Evolutionary conservation across 2,888 invertebrate species (phyloP), one percentile per base, ranked within the genome.

Genomic region (Rhynchonema sp.): DNA sequence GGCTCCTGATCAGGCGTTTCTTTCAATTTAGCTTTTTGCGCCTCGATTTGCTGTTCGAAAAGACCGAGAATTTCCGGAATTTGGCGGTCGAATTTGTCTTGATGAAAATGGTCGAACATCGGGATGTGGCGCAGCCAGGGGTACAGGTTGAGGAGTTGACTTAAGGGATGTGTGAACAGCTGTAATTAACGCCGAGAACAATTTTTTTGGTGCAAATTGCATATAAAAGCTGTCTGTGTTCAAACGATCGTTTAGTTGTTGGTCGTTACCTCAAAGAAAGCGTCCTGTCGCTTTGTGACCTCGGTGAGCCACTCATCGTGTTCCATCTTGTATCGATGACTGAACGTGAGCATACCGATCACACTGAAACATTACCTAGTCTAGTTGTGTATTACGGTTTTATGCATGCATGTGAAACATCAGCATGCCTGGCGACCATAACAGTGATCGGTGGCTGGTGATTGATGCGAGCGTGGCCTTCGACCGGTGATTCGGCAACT

Each of bases 381-480:
- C n/a, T n/a, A 22, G 26, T 53, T 53, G n/a, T n/a, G 22, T 53
- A n/a, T n/a, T n/a, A n/a, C n/a, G n/a, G n/a, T n/a, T 53, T n/a
- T 53, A n/a, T 53, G 6, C 9, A 9, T 25, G 6, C 26, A 25
- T 13, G n/a, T 55, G 26, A n/a, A n/a, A n/a, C n/a, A 13, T 28
- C 56, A 20, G 59, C 52, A 20, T 62, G 59, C 2, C 53, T 46
- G 17, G 29, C 26, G n/a, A 61, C 53, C 52, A 65, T 64, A 28
- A 57, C 52, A 2, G 26, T 54, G 49, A 65, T 60, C 28, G n/a
- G n/a, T n/a, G n/a, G n/a, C n/a, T n/a, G n/a, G n/a, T n/a, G n/a
- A n/a, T n/a, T n/a, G n/a, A n/a, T n/a, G n/a, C n/a, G n/a, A n/a
- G n/a, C n/a, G n/a, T n/a, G n/a, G n/a, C n/a, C n/a, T n/a, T n/a